These are phyloP conservation scores for Tachina lurida DNA, from an alignment of 2,888 invertebrate species.

Conservation along the genomic window DNA sequence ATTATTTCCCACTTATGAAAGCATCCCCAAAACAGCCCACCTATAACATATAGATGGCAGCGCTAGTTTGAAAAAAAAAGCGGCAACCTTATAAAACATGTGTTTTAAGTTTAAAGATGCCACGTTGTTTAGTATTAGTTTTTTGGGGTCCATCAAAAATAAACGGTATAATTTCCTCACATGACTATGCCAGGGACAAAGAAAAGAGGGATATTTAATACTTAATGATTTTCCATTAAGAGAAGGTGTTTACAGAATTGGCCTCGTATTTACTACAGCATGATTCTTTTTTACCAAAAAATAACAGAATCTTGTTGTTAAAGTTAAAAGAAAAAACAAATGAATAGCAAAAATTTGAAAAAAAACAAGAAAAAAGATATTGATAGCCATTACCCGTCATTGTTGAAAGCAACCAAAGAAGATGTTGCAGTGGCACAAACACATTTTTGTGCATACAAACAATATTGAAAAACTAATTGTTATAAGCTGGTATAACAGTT, in stretches of 20 bases:
- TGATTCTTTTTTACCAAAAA: background rate
- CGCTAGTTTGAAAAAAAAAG: too few relatives aligned
- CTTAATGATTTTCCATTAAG: too few relatives aligned
- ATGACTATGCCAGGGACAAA: too few relatives aligned
- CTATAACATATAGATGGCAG: too few relatives aligned
- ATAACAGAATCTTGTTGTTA: constrained; percentile 12
- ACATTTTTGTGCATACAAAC: background rate
- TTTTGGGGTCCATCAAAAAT: too few relatives aligned
- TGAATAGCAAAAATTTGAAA: background rate
- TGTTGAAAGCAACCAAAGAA: constrained; percentile 18
- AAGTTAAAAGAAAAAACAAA: background rate
- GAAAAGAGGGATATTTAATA: too few relatives aligned
- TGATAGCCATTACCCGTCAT: constrained; percentile 49
- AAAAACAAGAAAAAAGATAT: background rate
- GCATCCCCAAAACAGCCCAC: too few relatives aligned
- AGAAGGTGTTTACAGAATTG: background rate
- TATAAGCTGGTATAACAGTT: constrained; percentile 26
- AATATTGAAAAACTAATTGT: constrained; percentile 48
- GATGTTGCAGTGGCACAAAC: constrained; percentile 19
- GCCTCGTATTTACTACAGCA: background rate
- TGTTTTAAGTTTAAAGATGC: too few relatives aligned
- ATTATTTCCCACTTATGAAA: too few relatives aligned
- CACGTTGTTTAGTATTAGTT: too few relatives aligned
- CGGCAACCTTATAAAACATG: too few relatives aligned
- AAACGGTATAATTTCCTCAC: too few relatives aligned